Percentiles rank a stretch among this genome's conserved stretches.
These are phyloP conservation scores for Peromyscus leucopus DNA, from an alignment of 2,113 vertebrate species.

Conservation along the genomic window DNA sequence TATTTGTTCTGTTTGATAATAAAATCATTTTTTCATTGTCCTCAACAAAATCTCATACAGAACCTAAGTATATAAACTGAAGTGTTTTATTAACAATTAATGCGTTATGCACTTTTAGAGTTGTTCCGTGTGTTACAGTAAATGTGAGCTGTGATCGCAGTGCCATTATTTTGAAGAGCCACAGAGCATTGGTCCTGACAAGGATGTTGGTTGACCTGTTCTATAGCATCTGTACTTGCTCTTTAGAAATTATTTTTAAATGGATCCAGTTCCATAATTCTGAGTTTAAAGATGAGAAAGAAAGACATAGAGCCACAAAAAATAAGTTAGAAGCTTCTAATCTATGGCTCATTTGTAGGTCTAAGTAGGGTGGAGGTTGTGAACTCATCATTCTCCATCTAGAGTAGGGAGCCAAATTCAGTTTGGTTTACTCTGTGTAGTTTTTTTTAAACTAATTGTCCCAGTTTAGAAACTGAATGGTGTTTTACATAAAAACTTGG, in stretches of 20 bases:
- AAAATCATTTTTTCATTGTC: conserved; percentile 52
- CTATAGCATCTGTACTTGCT: neutral
- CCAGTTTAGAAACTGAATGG: neutral
- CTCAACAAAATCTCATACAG: conserved; percentile 45
- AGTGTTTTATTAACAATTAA: conserved; percentile 59
- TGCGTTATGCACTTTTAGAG: neutral
- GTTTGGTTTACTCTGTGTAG: neutral
- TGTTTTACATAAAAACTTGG: conserved; percentile 6
- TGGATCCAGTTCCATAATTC: neutral
- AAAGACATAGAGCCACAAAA: neutral
- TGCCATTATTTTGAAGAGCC: neutral
- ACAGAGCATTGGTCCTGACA: neutral
- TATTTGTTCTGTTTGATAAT: conserved; percentile 17
- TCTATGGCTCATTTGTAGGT: neutral
- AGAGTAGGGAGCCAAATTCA: neutral
- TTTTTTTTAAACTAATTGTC: neutral
- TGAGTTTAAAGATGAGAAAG: neutral
- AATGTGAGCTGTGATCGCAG: neutral
- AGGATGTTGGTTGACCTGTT: neutral
- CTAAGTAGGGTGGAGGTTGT: neutral
- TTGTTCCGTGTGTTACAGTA: neutral
- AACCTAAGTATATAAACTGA: neutral
- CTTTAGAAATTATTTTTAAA: conserved; percentile 13
- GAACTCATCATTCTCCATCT: neutral
- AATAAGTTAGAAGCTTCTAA: neutral